Percentiles rank a stretch among this genome's conserved stretches.
phyloP scores from a whole-genome alignment of 2,888 invertebrate species.

The Adineta ricciae region DNA sequence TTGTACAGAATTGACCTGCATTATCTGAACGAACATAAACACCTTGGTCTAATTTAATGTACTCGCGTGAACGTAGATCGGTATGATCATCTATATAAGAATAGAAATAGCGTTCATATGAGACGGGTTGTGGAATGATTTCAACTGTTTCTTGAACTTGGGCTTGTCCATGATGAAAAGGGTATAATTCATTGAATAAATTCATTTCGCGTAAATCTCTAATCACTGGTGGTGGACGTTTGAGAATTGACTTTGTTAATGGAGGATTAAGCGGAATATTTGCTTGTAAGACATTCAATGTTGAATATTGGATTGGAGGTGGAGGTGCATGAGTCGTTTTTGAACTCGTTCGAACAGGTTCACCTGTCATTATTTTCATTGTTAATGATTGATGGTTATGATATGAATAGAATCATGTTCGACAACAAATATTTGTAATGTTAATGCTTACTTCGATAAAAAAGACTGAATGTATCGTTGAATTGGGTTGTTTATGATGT shows the following conservation, averaged over 20 bases:
- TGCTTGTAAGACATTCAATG: background rate
- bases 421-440: background rate
- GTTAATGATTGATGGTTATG: background rate
- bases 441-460: background rate
- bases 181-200: background rate
- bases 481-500: background rate
- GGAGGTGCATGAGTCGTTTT: background rate
- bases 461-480: background rate
- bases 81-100: background rate
- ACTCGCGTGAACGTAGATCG: constrained; percentile 1
- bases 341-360: background rate
- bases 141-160: constrained; percentile 15
- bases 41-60: background rate
- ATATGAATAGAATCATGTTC: background rate
- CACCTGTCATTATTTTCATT: background rate
- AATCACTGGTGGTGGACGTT: background rate
- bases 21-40: background rate
- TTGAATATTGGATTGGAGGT: background rate
- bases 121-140: background rate
- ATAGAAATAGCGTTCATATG: background rate
- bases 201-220: background rate
- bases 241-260: background rate
- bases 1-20: background rate
- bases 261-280: background rate
- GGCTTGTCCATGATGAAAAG: background rate